phyloP scores from a whole-genome alignment of 2,113 vertebrate genomes.

The Albula glossodonta region DNA sequence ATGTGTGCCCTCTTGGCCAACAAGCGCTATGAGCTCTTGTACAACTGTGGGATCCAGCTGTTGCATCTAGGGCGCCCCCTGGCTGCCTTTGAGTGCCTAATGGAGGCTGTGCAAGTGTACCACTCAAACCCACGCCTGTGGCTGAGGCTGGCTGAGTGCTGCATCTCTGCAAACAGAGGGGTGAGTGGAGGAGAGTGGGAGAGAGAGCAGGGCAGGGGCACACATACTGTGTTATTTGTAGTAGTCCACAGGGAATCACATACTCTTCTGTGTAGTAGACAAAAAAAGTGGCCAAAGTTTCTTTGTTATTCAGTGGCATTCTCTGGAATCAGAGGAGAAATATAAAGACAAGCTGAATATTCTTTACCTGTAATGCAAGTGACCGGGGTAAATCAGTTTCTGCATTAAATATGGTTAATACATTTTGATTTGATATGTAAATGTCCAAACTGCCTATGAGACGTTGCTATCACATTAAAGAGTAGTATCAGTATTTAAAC shows the following conservation, averaged over 20 bases:
- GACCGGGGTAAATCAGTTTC: neutral
- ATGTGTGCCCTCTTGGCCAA: conserved; percentile 94
- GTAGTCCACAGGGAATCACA: too few relatives aligned
- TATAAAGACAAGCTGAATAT: too few relatives aligned
- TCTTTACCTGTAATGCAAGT: neutral
- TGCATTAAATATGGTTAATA: neutral
- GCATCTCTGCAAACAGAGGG: conserved; percentile 95
- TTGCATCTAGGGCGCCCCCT: conserved; percentile 90
- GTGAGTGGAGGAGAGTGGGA: conserved; percentile 62
- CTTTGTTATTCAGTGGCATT: too few relatives aligned
- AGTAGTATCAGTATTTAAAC: too few relatives aligned
- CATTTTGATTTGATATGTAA: neutral
- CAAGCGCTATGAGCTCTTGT: conserved; percentile 92
- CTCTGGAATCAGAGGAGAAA: too few relatives aligned
- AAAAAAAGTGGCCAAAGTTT: too few relatives aligned
- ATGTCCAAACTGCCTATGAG: neutral
- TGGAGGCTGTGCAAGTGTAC: conserved; percentile 96
- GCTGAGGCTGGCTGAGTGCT: conserved; percentile 94
- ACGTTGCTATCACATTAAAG: neutral
- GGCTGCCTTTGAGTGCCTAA: conserved; percentile 94
- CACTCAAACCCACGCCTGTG: conserved; percentile 92
- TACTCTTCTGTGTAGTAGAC: too few relatives aligned
- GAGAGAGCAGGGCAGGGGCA: neutral
- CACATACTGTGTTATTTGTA: neutral
- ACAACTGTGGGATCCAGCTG: conserved; percentile 96